Conservation (phyloP, 1,140 invertebrate species). For the Microplitis demolitor region DNA sequence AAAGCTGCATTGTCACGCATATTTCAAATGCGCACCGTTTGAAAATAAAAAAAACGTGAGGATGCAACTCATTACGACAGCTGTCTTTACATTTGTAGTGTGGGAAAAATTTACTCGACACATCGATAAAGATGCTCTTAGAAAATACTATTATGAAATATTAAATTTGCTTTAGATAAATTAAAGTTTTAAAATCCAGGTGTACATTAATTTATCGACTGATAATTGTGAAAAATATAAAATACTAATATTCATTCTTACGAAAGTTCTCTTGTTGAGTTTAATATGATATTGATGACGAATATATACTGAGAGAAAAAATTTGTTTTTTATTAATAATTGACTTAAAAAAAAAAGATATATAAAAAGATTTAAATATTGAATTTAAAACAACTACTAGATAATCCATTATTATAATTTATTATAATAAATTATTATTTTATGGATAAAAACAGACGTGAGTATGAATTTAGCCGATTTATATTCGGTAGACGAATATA, state of each 20-base stretch:
- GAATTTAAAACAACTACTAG: no score
- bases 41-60: constrained; percentile 46
- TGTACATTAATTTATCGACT: no score
- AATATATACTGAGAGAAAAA: no score
- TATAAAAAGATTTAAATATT: no score
- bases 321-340: no score
- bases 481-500: neutral
- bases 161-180: constrained; percentile 6
- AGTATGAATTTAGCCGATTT: neutral
- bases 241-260: no score
- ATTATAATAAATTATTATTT: constrained; percentile 30
- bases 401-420: neutral
- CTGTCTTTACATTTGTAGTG: constrained; percentile 45
- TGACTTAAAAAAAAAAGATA: no score
- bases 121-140: constrained; percentile 32
- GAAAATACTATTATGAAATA: constrained; percentile 4
- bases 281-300: no score
- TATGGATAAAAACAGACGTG: neutral
- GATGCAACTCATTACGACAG: constrained; percentile 62
- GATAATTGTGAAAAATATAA: no score
- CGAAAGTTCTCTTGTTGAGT: no score
- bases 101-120: constrained; percentile 52
- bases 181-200: neutral
- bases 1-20: constrained; percentile 55
- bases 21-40: constrained; percentile 21